Evolutionary conservation across 92 coral and sea anemone genomes (phyloP), one percentile per base, ranked within the genome.

Genomic region (Palythoa caribaeorum): DNA sequence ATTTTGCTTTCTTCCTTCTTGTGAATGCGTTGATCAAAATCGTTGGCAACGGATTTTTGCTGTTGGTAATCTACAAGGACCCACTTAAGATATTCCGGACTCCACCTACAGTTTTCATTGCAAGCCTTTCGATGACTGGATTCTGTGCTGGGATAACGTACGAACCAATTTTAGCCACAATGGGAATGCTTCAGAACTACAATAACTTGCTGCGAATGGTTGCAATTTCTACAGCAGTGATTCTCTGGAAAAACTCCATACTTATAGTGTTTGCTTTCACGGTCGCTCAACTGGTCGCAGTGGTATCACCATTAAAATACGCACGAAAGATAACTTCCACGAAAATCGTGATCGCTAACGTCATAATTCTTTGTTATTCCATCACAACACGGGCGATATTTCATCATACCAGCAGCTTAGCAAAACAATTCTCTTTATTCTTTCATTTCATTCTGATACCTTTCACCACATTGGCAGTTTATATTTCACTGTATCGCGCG

Each of bases 281-380:
- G 10, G 13, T 40, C 38, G 51, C 19, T 71, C 76, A 71, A 14
- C 50, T 71, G 76, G 48, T 71, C 11, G 76, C 50, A 11, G 76
- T 71, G 3, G 6, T 17, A 14, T 71, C 44, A n/a, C 50, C 76
- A 71, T 37, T 71, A 71, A 71, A 11, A 11, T 37, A 71, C n/a
- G 76, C 76, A 38, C 7, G 48, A 14, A 71, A 37, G 50, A 71
- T 71, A 3, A 71, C 76, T 71, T 71, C 76, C n/a, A 71, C 38
- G 48, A 38, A 71, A 14, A 38, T 71, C 37, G 2, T 13, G 47
- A 35, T 19, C 16, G 50, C 50, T 37, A 71, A 71, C 13, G 76
- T 38, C n/a, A 14, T 71, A 38, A 35, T 71, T 38, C n/a, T 38
- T 38, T 36, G 44, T 1, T 71, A 71, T 38, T 71, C 51, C 44